A percentile compares a stretch with the other conserved stretches of the same genome.
Conservation (phyloP, 2,113 vertebrate species). For the Tenrec ecaudatus region DNA sequence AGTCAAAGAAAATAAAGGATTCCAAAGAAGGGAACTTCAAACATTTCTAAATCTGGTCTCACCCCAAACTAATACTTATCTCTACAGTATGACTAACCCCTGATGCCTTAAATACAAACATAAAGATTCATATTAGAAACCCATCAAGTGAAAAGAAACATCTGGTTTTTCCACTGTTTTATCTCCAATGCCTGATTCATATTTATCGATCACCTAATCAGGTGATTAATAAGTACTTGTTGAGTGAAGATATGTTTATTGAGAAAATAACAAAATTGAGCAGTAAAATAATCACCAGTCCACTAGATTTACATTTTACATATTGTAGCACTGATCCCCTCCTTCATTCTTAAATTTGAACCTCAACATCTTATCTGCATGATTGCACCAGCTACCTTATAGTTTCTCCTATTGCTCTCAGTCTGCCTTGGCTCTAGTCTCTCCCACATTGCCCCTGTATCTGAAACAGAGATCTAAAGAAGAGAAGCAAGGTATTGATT, state of each 20-base stretch:
- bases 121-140: accelerated
- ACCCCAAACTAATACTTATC: no score
- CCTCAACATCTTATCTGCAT: no score
- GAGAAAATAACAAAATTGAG: no score
- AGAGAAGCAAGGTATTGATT: no score
- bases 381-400: no score
- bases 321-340: accelerated
- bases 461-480: no score
- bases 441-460: no score
- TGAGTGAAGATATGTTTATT: neutral
- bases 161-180: no score
- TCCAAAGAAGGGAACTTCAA: neutral
- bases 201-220: no score
- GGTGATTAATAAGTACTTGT: accelerated
- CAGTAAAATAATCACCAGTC: accelerated
- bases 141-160: neutral
- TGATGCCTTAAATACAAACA: neutral
- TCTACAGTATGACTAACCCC: no score
- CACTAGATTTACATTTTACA: accelerated
- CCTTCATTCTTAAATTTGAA: neutral
- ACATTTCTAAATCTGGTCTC: neutral
- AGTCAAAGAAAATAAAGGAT: neutral
- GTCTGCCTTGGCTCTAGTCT: no score
- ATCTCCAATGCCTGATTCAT: neutral
- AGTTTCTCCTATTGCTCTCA: no score